Base-by-base conservation (phyloP, 2,113 vertebrate species). In the Lasiurus borealis region DNA sequence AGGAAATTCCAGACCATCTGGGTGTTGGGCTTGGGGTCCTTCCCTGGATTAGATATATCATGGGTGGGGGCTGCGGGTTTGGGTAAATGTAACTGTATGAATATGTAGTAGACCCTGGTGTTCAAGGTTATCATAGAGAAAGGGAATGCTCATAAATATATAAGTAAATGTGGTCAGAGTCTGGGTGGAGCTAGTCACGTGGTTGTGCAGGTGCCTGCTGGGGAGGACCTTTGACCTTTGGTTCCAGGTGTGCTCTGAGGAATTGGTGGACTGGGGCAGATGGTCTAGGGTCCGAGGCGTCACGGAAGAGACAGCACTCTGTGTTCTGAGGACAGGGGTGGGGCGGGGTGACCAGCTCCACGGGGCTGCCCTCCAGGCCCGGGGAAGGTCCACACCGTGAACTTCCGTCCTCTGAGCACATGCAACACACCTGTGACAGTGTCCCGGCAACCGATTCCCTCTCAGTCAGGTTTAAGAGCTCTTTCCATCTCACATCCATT, bases 321-420 rank as follows among this genome's bases (percentile, higher is more conserved):
- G 0, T 88, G 88, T 64, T 88, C 57, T 75, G 69, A 87, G 25
- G 80, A 75, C 2, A 23, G 57, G 76, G 64, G 6, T 1, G 0
- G 0, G 87, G 64, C 0, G 0, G 69, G 19, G 34, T 9, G 4
- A 3, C 5, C 34, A 2, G 21, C 68, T 95, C 40, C 27, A 1
- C 1, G 25, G 15, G 29, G 90, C 73, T 88, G 62, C 44, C 50
- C 59, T n/a, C 83, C 64, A 54, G 13, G 18, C 66, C n/a, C 52
- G 11, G 27, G 64, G 27, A 82, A 44, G 76, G 14, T 54, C 9
- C 5, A 23, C 15, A 1, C 21, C 0, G 0, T 34, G 64, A 44
- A 46, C 23, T 18, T 64, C 71, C 48, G 46, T 19, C 66, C 23
- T 81, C 36, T 46, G 29, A 72, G 34, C 23, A 5, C 8, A 1